phyloP scores from a whole-genome alignment of 2,113 vertebrate species.

The Halichoerus grypus region DNA sequence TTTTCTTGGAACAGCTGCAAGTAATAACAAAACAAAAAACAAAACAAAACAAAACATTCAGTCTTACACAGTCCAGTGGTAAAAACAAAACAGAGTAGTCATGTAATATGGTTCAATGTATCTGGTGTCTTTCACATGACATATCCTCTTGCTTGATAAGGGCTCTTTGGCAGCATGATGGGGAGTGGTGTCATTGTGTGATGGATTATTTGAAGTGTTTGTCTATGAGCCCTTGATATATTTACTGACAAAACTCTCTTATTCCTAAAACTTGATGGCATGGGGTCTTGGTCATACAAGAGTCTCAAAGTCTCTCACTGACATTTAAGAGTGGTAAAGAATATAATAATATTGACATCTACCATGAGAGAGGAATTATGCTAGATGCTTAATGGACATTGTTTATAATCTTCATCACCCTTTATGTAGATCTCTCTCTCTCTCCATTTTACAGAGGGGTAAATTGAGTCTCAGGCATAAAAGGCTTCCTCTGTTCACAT shows the following conservation, averaged over 20 bases:
- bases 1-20: constrained; percentile 42
- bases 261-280: not conserved
- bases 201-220: not conserved
- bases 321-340: not conserved
- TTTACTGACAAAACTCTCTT: not conserved
- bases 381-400: not conserved
- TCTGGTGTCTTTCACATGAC: not conserved
- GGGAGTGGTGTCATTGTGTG: not conserved
- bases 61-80: not conserved
- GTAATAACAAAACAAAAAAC: constrained; percentile 6
- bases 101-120: not conserved
- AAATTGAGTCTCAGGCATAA: not conserved
- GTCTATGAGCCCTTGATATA: not conserved
- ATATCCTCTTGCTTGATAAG: not conserved
- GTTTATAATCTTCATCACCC: not conserved
- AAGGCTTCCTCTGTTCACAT: not conserved
- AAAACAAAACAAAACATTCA: not conserved
- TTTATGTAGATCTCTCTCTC: not conserved
- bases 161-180: not conserved
- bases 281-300: not conserved
- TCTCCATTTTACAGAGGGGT: not conserved
- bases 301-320: not conserved
- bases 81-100: constrained; percentile 16
- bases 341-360: not conserved
- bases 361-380: not conserved